Percentiles rank a stretch among this genome's conserved stretches.
Conservation (phyloP, 2,888 invertebrate species). For the Boloria euphrosyne region DNA sequence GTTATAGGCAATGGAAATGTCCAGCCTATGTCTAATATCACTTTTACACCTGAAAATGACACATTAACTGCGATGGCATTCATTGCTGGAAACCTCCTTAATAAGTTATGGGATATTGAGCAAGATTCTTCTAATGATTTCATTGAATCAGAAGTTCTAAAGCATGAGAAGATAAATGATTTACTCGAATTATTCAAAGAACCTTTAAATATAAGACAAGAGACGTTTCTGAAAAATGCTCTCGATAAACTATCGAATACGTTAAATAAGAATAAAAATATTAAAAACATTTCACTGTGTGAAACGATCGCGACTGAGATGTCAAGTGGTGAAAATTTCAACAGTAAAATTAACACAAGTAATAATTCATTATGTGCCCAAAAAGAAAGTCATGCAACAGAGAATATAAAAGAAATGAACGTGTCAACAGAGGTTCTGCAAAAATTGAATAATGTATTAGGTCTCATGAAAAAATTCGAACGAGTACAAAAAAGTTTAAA, state of each 20-base stretch:
- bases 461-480: slow-evolving; percentile 64
- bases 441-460: slow-evolving; percentile 62
- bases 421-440: slow-evolving; percentile 50
- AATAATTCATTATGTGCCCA: slow-evolving; percentile 28
- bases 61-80: slow-evolving; percentile 72
- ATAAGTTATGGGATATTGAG: slow-evolving; percentile 73
- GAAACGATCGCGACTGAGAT: slow-evolving; percentile 52
- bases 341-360: slow-evolving; percentile 20
- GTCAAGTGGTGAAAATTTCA: slow-evolving; percentile 36
- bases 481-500: slow-evolving; percentile 52
- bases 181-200: slow-evolving; percentile 71
- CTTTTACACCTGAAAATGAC: slow-evolving; percentile 73
- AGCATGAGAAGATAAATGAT: slow-evolving; percentile 68
- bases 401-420: slow-evolving; percentile 32
- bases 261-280: slow-evolving; percentile 55
- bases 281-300: slow-evolving; percentile 62
- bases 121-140: slow-evolving; percentile 58
- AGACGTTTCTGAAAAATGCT: slow-evolving; percentile 65
- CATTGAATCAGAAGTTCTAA: slow-evolving; percentile 60
- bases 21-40: slow-evolving; percentile 66
- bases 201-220: slow-evolving; percentile 68
- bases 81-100: slow-evolving; percentile 73
- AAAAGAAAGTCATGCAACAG: slow-evolving; percentile 26
- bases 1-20: slow-evolving; percentile 60
- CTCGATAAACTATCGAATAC: slow-evolving; percentile 63